Conservation (phyloP, 2,888 invertebrate genomes). For the Andrena minutula region DNA sequence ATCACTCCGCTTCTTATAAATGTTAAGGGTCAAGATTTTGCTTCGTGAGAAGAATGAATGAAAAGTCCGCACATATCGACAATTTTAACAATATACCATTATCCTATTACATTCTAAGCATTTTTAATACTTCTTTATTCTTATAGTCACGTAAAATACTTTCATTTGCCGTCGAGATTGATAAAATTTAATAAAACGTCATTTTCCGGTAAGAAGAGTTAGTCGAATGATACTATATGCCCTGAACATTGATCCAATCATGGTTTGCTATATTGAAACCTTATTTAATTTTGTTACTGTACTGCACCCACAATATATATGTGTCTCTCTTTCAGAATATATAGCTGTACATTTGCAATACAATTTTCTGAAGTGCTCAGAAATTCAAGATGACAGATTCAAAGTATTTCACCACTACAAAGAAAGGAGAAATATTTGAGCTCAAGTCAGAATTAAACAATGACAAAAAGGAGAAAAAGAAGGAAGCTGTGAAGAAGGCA, state of each 20-base stretch:
- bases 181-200: background rate
- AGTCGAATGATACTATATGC: constrained; percentile 57
- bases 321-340: constrained; percentile 33
- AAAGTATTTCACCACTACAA: constrained; percentile 99
- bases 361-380: constrained; percentile 1
- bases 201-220: constrained; percentile 35
- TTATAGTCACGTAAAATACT: background rate
- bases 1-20: background rate
- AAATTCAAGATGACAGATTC: constrained; percentile 96
- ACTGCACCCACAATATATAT: constrained; percentile 12
- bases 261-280: constrained; percentile 65
- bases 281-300: constrained; percentile 63
- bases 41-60: background rate
- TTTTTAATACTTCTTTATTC: background rate
- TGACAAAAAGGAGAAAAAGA: constrained; percentile 99
- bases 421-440: constrained; percentile 99
- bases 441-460: constrained; percentile 99
- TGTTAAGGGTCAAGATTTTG: background rate
- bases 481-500: constrained; percentile 99
- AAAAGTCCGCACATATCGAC: background rate
- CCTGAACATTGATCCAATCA: constrained; percentile 69
- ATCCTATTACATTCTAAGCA: background rate
- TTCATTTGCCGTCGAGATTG: background rate
- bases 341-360: constrained; percentile 1
- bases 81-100: constrained; percentile 6